Base-by-base conservation (phyloP, 2,113 vertebrate species). In the Xenus cinereus region DNA sequence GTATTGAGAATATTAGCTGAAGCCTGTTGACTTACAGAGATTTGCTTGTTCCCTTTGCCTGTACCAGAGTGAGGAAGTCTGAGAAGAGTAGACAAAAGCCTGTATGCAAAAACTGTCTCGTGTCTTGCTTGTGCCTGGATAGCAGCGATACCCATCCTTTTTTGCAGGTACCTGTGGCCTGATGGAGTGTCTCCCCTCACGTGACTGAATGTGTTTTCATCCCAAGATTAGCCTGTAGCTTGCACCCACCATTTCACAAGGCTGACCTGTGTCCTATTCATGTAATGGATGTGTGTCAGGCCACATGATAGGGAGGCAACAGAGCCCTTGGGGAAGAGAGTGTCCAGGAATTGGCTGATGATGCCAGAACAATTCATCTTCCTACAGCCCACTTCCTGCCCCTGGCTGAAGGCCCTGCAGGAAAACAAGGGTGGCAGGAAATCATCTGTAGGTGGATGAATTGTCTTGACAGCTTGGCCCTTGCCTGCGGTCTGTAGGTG, bases 291-390 rank as follows among this genome's bases (percentile, higher is more conserved):
- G 33, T 88, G 16, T 20, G 24, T 33, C 53, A 62, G 45, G 79
- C 26, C 33, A 30, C 0, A 0, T 56, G 71, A 45, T 23, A 53
- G 35, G 53, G 48, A 72, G 23, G 48, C 23, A 51, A 20, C 37
- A 72, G 66, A 79, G 56, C 21, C 27, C n/a, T 23, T 57, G 3
- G 27, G 43, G 12, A 81, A 62, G 10, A 68, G 15, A 60, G 27
- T 39, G 46, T 10, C 41, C 22, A 14, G 79, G 22, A 86, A 11
- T 1, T 90, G 26, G 28, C 54, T 63, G 43, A n/a, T 66, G 50
- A 57, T 48, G 14, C 59, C 37, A 45, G n/a, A 77, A 37, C 50
- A 66, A 35, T 88, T 86, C 1, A 33, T 57, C 41, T 86, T 88
- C 41, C 51, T 75, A 15, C 66, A 82, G 69, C 67, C 57, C 35